Percentiles rank a stretch among this genome's conserved stretches.
phyloP scores from a whole-genome alignment of 2,797 vertebrate species.

The Neosilurus mollespiculum region DNA sequence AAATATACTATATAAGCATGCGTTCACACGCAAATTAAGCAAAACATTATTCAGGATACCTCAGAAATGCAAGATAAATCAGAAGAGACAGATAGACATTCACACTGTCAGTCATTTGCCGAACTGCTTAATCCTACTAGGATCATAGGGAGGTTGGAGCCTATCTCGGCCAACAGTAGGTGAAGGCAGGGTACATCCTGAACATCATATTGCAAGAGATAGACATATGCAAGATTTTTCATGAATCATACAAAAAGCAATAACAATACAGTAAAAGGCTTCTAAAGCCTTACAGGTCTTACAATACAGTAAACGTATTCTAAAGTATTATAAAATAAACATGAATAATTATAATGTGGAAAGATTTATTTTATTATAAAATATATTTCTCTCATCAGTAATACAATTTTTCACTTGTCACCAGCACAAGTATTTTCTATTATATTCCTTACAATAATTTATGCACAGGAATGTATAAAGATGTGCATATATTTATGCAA shows the following conservation, averaged over 20 bases:
- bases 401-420: background rate
- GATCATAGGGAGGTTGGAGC: too few species aligned
- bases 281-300: too few species aligned
- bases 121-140: too few species aligned
- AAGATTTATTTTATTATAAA: background rate
- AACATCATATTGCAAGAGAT: too few species aligned
- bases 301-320: too few species aligned
- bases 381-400: background rate
- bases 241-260: background rate
- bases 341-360: background rate
- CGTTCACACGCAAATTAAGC: background rate
- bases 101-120: too few species aligned
- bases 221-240: background rate
- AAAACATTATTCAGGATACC: background rate
- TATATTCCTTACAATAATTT: background rate
- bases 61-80: slow-evolving; percentile 6
- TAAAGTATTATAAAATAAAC: too few species aligned
- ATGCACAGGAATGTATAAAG: background rate
- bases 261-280: background rate
- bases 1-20: background rate
- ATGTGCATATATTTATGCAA: background rate
- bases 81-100: background rate
- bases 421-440: background rate
- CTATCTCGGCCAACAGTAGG: too few species aligned
- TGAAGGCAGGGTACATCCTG: too few species aligned